Evolutionary conservation across 2,797 vertebrate species (phyloP).

Genomic region (Helarctos malayanus): DNA sequence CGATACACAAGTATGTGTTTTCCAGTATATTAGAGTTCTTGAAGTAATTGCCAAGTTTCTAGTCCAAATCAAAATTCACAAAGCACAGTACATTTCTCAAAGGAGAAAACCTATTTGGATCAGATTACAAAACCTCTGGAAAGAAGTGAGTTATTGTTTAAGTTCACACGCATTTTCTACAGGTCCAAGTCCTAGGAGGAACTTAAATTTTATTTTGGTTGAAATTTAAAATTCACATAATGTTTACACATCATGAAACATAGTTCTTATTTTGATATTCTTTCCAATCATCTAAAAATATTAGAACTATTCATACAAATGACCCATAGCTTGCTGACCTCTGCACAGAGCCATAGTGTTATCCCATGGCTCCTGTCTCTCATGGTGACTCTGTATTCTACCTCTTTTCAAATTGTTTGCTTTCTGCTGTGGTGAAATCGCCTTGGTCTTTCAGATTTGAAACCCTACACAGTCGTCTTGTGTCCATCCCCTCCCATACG

Average conservation of each 20-base stretch:
- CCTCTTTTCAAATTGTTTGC: neutral
- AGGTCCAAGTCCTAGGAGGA: neutral
- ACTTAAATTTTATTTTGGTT: neutral
- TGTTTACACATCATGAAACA: neutral
- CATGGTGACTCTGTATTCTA: neutral
- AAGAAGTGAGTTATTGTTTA: neutral
- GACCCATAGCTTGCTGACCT: neutral
- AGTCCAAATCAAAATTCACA: neutral
- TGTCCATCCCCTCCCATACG: neutral
- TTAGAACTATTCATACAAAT: neutral
- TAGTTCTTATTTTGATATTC: neutral
- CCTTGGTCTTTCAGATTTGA: neutral
- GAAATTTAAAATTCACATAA: neutral
- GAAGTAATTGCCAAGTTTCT: neutral
- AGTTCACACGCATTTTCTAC: neutral
- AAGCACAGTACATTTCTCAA: neutral
- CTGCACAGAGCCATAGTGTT: rapidly evolving
- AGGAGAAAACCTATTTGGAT: neutral
- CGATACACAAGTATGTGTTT: neutral
- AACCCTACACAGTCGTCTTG: neutral
- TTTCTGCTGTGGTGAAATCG: neutral
- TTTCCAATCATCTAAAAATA: neutral
- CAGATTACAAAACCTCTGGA: neutral
- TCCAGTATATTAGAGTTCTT: neutral
- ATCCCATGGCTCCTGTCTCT: neutral